These are phyloP conservation scores for Pipistrellus nathusii DNA, from an alignment of 2,797 vertebrate species.

Conservation along the genomic window DNA sequence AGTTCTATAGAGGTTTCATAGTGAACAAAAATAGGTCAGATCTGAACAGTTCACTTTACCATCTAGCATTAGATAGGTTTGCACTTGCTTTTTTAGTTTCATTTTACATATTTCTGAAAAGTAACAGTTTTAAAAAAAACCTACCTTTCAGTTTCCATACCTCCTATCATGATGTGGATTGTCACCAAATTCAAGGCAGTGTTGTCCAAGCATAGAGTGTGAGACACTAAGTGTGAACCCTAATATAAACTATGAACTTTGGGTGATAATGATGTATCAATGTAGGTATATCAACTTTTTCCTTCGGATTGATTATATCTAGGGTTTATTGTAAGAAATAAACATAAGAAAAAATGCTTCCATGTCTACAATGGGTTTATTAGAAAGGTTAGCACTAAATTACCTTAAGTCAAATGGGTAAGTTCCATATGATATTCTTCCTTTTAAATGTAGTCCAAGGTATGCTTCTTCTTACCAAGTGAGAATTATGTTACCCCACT, in stretches of 20 bases:
- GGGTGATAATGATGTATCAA: background rate
- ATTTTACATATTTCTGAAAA: conserved; percentile 16
- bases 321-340: conserved; percentile 43
- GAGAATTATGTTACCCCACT: background rate
- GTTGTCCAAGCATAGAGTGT: background rate
- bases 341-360: conserved; percentile 43
- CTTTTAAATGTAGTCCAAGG: background rate
- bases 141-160: background rate
- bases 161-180: background rate
- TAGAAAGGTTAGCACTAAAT: background rate
- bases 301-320: conserved; percentile 2
- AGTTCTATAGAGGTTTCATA: background rate
- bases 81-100: background rate
- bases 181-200: background rate
- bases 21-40: conserved; percentile 10
- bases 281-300: background rate
- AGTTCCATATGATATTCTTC: background rate
- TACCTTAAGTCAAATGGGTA: background rate
- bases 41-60: conserved; percentile 38
- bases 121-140: background rate
- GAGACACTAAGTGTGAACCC: background rate
- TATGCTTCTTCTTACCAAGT: background rate
- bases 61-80: conserved; percentile 21
- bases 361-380: background rate
- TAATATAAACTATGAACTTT: background rate